Base-by-base conservation (phyloP, 1,140 invertebrate species). In the Drosophila triauraria region DNA sequence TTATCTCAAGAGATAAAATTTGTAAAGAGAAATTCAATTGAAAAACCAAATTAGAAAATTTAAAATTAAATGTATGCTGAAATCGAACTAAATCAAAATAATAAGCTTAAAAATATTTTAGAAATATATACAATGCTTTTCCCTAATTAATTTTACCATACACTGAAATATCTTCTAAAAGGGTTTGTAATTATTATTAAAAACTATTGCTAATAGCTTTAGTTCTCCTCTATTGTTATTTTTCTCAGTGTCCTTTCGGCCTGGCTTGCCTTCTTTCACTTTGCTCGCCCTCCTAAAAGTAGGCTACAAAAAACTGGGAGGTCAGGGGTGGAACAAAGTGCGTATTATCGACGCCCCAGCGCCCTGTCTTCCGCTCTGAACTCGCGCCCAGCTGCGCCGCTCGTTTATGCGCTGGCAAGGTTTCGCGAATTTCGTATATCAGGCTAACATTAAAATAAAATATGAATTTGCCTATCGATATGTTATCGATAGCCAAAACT, bases 291-390 rank as follows among this genome's bases (percentile, higher is more conserved):
- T 40, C 62, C 32, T 27, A 46, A 68, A 70, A 68, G 62, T 68
- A 44, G 67, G 67, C 67, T 68, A 67, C 62, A 56, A 47, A 48
- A 44, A 70, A 67, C 17, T 15, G 38, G 59, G 7, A 27, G 27
- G 38, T 43, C 25, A 48, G 23, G 8, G 43, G 67, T 23, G 54
- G 40, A 12, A 50, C 68, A 75, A 75, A 56, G 70, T 64, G 75
- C 76, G 74, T 69, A 78, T 77, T 77, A 70, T 78, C 76, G 76
- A 78, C 74, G 75, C 75, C 62, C 69, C 35, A 53, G 46, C 63
- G 46, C 30, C 44, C 46, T 30, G 4, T 27, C 58, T 25, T 17
- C 35, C n/a, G 46, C 75, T 35, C 32, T 10, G 30, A 32, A 9
- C 32, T 25, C 25, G 35, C 53, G n/a, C 57, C 53, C 32, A 50